phyloP scores from a whole-genome alignment of 2,113 vertebrate species.

The Prunella fulvescens region DNA sequence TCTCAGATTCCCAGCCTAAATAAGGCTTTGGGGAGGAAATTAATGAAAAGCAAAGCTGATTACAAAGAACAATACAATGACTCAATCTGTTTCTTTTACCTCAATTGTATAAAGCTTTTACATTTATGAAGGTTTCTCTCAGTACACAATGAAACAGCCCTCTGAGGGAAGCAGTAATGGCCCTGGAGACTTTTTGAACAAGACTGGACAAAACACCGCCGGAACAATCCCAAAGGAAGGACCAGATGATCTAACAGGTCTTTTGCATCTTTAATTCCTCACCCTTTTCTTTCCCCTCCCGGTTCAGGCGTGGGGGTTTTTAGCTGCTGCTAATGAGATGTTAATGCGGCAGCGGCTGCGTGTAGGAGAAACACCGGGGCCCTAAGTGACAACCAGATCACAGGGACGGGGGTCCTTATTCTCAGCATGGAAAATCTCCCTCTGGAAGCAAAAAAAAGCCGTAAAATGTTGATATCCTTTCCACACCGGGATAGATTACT shows the following conservation, averaged over 20 bases:
- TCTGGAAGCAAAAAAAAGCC: neutral
- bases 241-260: constrained; percentile 50
- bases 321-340: constrained; percentile 24
- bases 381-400: neutral
- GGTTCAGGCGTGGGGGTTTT: neutral
- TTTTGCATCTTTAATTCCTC: constrained; percentile 53
- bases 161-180: constrained; percentile 22
- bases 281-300: neutral
- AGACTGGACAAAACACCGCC: constrained; percentile 28
- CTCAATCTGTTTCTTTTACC: constrained; percentile 59
- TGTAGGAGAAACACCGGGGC: neutral
- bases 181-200: constrained; percentile 40
- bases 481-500: neutral
- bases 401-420: neutral
- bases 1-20: constrained; percentile 42
- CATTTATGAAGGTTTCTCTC: constrained; percentile 44
- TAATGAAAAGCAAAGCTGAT: constrained; percentile 66
- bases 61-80: constrained; percentile 70
- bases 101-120: constrained; percentile 58
- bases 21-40: constrained; percentile 56
- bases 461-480: neutral
- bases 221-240: constrained; percentile 44
- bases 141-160: constrained; percentile 36
- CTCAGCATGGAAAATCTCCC: neutral
- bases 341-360: neutral